These are phyloP conservation scores for Drosophila fungiperda DNA, from an alignment of 2,888 invertebrate species.

Conservation along the genomic window DNA sequence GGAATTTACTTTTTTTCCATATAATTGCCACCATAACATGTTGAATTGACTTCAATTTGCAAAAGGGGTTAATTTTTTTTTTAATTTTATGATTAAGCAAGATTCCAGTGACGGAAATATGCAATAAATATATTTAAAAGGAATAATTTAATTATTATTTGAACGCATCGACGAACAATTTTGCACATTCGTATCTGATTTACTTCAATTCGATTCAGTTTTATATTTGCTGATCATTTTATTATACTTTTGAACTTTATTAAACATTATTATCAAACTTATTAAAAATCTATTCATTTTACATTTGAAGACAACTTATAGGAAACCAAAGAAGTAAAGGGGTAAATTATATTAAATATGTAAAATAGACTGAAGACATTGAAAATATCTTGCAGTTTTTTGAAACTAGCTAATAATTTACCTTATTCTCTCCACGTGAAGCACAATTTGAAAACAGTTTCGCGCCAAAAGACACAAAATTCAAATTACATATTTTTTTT, in stretches of 20 bases:
- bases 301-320: background rate
- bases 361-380: too few species aligned
- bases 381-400: too few species aligned
- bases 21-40: constrained; percentile 48
- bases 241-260: background rate
- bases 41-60: constrained; percentile 3
- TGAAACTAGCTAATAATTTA: too few species aligned
- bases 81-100: background rate
- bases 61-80: constrained; percentile 11
- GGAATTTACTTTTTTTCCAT: constrained; percentile 58
- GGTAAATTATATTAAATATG: background rate
- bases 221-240: background rate
- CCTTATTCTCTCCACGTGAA: constrained; percentile 2
- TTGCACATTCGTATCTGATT: background rate
- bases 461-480: constrained; percentile 59
- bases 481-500: background rate
- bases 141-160: background rate
- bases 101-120: background rate
- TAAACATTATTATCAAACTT: background rate
- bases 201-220: background rate
- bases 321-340: background rate
- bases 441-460: constrained; percentile 26
- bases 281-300: background rate
- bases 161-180: background rate
- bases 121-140: background rate